Evolutionary conservation across 2,797 vertebrate genomes (phyloP).

Genomic region (Chaetophractus vellerosus): DNA sequence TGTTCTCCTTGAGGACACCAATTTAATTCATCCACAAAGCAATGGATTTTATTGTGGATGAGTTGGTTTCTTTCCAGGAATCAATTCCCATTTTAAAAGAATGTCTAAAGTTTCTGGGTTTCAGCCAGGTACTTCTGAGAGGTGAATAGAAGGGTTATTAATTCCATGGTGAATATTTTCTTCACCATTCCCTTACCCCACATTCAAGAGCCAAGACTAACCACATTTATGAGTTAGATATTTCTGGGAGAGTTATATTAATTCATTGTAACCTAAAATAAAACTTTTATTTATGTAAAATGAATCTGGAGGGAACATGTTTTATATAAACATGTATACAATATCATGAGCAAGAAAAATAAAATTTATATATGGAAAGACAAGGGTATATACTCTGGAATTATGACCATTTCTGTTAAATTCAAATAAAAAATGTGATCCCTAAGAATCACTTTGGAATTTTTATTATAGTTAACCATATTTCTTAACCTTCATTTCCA

Average conservation of each 20-base stretch:
- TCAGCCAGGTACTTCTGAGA: conserved; percentile 71
- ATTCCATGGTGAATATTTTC: conserved; percentile 33
- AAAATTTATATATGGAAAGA: not conserved
- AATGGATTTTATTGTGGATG: conserved; percentile 71
- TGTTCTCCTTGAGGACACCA: conserved; percentile 84
- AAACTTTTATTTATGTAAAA: not conserved
- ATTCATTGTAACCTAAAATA: not conserved
- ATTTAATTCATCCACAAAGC: conserved; percentile 82
- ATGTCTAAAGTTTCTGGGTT: conserved; percentile 56
- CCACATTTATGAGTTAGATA: not conserved
- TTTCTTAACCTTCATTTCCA: not conserved
- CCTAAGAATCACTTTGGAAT: conserved; percentile 23
- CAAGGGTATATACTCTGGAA: not conserved
- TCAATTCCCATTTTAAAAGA: conserved; percentile 77
- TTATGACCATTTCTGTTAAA: not conserved
- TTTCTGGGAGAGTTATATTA: not conserved
- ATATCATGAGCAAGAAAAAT: not conserved
- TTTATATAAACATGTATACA: not conserved
- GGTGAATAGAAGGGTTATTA: conserved; percentile 67
- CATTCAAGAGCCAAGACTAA: not conserved
- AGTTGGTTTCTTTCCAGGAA: conserved; percentile 81
- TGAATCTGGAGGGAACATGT: not conserved
- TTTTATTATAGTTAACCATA: conserved; percentile 4
- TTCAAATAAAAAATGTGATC: not conserved
- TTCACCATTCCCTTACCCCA: not conserved